Evolutionary conservation across 2,888 invertebrate genomes (phyloP), one percentile per base, ranked within the genome.

Genomic region (Amphipyra tragopoginis): DNA sequence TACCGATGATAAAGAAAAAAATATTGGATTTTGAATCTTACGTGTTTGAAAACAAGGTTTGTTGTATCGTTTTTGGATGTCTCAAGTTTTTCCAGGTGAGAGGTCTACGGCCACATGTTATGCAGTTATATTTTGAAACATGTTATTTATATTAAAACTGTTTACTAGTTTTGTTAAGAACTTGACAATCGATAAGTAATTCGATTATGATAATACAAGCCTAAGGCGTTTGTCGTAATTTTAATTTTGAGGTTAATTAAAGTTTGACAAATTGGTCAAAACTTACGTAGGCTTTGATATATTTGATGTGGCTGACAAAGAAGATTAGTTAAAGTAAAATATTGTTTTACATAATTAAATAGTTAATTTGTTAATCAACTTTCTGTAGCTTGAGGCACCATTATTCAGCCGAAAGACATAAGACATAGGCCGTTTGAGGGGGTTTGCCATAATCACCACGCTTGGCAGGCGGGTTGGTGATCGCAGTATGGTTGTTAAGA

Each of bases 181-280:
- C 60, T 65, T 82, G 80, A 81, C 83, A 83, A 83, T 82, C 79
- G 78, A 72, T 77, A 75, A 79, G 71, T 86, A 86, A 85, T 85
- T 82, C 54, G 76, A 86, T 86, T 86, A 85, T 76, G 77, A 69
- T 78, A 81, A 74, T 65, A 9, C 55, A 53, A 57, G 36, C 75
- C 71, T 26, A 40, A 68, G 80, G 81, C 69, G 65, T 68, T 68
- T 65, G 40, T 51, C 26, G 48, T 64, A 44, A 61, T 72, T 71
- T 55, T 47, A 49, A 48, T 64, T 63, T 61, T 42, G 10, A 45
- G 39, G 53, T 68, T 81, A 81, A 77, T 82, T 66, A 71, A 75
- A 68, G 50, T 70, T 72, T 75, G 74, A 82, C 74, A 78, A 79
- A 79, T 80, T 72, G 59, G 40, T 69, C 39, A 54, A 66, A 54